Evolutionary conservation across 1,140 invertebrate genomes (phyloP), one percentile per base, ranked within the genome.

Genomic region (Lepidurus arcticus): DNA sequence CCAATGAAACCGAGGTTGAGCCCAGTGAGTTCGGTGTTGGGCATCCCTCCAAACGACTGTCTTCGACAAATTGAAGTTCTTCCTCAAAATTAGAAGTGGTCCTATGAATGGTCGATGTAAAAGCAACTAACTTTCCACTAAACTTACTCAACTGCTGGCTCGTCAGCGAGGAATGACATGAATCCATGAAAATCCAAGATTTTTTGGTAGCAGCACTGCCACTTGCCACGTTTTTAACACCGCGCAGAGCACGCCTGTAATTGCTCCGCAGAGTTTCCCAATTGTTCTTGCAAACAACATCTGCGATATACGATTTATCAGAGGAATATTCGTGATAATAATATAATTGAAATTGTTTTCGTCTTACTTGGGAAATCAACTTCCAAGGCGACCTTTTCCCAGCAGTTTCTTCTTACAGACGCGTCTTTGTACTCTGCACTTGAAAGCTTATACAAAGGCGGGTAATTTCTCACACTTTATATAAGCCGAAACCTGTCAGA

Each of bases 381-480:
- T 47, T 47, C 45, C 45, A 47, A 47, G 16, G 45, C 45, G 45
- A 47, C 45, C 45, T 47, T 47, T 47, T 47, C 45, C 45, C 45
- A 47, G 45, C 45, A 47, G 45, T 47, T 47, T 47, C 45, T 47
- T 47, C 45, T 47, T 47, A 47, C 45, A 47, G 45, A 47, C 45
- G 45, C 2, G 45, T 47, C 16, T 47, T 47, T 47, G 45, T 47
- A 47, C 16, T 11, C 16, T 0, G 9, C 16, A 47, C 16, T 47
- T 47, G 45, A 47, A 47, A 47, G 9, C 9, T 47, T 47, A 47
- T 47, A 47, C 9, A 47, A 16, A 47, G 45, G 1, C 16, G 45
- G 45, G 16, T 47, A 47, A 47, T 47, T 47, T 16, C 45, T 1
- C 45, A 47, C 9, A 47, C 45, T 47, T 47, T 47, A 1, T 47